These are phyloP conservation scores for Rhamphomyia laevipes DNA, from an alignment of 2,888 invertebrate genomes.

Conservation along the genomic window DNA sequence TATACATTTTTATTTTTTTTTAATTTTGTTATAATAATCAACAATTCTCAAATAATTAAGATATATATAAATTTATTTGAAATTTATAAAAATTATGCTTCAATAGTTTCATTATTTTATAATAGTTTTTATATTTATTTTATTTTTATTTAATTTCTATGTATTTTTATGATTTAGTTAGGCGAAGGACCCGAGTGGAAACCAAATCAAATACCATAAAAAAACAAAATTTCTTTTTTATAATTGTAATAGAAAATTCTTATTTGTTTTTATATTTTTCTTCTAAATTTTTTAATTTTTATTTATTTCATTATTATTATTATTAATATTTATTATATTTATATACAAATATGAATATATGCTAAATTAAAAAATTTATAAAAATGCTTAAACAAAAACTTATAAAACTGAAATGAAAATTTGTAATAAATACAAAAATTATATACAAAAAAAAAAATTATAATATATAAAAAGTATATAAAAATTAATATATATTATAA, in stretches of 20 bases:
- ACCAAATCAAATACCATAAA: conserved; percentile 60
- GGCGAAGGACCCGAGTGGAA: conserved; percentile 60
- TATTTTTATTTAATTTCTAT: too few species aligned
- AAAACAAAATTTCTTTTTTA: conserved; percentile 16
- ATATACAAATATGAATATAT: too few species aligned
- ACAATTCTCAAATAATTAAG: too few species aligned
- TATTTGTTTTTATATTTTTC: conserved; percentile 6
- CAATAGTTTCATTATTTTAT: too few species aligned
- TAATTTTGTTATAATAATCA: too few species aligned
- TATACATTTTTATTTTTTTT: too few species aligned
- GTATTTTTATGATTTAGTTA: too few species aligned
- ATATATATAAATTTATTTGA: too few species aligned
- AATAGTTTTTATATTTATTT: too few species aligned
- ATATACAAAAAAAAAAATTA: conserved; percentile 9
- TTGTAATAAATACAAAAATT: not conserved
- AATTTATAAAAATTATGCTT: too few species aligned
- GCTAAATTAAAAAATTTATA: conserved; percentile 1
- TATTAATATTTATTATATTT: conserved; percentile 4
- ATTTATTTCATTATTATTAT: conserved; percentile 7
- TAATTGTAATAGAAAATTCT: conserved; percentile 3
- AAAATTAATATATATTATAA: conserved; percentile 16
- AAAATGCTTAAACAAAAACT: not conserved
- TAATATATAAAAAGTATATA: conserved; percentile 3
- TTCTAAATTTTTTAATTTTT: conserved; percentile 1
- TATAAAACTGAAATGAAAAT: not conserved